phyloP scores from a whole-genome alignment of 2,888 invertebrate genomes.

The Caenorhabditis drosophilae region DNA sequence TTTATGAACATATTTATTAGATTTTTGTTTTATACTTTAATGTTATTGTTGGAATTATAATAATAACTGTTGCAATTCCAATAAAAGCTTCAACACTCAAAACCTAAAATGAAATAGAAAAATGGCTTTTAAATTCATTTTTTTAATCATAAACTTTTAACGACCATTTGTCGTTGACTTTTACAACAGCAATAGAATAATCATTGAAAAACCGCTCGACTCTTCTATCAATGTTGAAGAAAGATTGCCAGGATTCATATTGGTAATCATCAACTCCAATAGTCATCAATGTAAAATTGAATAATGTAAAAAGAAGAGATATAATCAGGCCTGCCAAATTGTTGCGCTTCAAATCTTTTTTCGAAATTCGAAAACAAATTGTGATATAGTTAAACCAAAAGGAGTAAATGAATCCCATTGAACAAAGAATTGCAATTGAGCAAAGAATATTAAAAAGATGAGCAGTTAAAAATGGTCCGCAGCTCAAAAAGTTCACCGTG shows the following conservation, averaged over 20 bases:
- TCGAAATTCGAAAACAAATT: slow-evolving; percentile 19
- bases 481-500: slow-evolving; percentile 27
- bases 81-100: slow-evolving; percentile 32
- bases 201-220: slow-evolving; percentile 13
- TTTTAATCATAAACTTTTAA: slow-evolving; percentile 11
- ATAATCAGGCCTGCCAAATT: slow-evolving; percentile 12
- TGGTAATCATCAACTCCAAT: slow-evolving; percentile 25
- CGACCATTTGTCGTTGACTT: slow-evolving; percentile 32
- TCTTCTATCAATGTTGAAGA: slow-evolving; percentile 9
- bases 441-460: slow-evolving; percentile 35
- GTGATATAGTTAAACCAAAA: slow-evolving; percentile 36
- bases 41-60: slow-evolving; percentile 31
- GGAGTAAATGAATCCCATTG: slow-evolving; percentile 35
- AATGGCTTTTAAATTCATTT: background rate
- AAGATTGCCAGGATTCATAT: slow-evolving; percentile 4
- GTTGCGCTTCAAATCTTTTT: slow-evolving; percentile 8
- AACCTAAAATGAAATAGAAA: slow-evolving; percentile 4
- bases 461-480: slow-evolving; percentile 31
- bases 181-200: slow-evolving; percentile 29
- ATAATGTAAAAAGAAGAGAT: slow-evolving; percentile 16
- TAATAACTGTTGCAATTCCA: slow-evolving; percentile 18
- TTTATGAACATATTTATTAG: background rate
- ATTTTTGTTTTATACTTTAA: slow-evolving; percentile 9
- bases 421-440: slow-evolving; percentile 26
- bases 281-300: slow-evolving; percentile 30